phyloP scores from a whole-genome alignment of 2,113 vertebrate species.

The Corydoras maculifer region DNA sequence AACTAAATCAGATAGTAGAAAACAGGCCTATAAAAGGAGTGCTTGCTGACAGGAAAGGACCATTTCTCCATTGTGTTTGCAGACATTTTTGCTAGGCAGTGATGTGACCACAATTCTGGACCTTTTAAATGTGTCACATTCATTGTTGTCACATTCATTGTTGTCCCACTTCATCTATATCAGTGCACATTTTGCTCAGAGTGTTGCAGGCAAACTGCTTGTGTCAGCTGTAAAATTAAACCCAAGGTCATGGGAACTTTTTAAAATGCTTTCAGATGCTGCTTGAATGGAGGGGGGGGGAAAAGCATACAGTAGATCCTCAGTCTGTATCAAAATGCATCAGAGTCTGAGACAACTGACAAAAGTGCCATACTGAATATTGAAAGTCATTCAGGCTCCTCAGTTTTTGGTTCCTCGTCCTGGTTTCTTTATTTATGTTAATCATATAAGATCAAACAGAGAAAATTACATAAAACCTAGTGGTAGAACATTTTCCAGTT shows the following conservation, averaged over 20 bases:
- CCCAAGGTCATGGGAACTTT: neutral
- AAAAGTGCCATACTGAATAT: neutral
- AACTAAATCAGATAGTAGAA: too few relatives aligned
- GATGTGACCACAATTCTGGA: too few relatives aligned
- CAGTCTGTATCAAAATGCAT: constrained; percentile 2
- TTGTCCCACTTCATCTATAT: too few relatives aligned
- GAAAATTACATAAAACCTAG: constrained; percentile 32
- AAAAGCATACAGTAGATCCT: constrained; percentile 13
- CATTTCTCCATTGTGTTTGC: too few relatives aligned
- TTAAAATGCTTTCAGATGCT: too few relatives aligned
- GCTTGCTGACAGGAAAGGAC: too few relatives aligned
- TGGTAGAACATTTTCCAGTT: neutral
- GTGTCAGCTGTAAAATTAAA: neutral
- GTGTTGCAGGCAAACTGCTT: too few relatives aligned
- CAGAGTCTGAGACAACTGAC: neutral
- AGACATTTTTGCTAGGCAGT: too few relatives aligned
- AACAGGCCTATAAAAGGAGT: too few relatives aligned
- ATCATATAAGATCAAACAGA: constrained; percentile 27
- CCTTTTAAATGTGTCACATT: too few relatives aligned
- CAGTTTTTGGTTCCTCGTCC: constrained; percentile 28
- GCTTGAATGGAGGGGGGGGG: neutral
- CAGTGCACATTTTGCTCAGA: too few relatives aligned
- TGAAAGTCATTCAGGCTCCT: constrained; percentile 19
- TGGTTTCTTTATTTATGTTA: constrained; percentile 23
- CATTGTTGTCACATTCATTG: too few relatives aligned